Conservation (phyloP, 2,113 vertebrate genomes). For the Actenoides lindsayi region DNA sequence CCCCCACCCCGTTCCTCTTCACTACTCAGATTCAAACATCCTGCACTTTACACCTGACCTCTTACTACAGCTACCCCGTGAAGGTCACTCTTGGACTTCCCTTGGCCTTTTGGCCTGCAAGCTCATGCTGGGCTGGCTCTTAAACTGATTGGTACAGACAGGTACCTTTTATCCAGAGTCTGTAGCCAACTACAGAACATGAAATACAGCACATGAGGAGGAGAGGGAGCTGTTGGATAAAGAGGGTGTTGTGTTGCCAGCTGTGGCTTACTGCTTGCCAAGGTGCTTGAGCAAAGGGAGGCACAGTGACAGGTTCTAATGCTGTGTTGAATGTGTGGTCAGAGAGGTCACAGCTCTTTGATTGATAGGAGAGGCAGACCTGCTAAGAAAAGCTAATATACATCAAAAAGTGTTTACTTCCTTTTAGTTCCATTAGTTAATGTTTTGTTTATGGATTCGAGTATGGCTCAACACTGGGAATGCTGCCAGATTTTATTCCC, state of each 20-base stretch:
- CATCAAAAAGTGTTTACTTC: constrained; percentile 41
- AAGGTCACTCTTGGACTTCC: neutral
- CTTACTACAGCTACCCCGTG: neutral
- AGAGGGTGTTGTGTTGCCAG: neutral
- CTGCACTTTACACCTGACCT: neutral
- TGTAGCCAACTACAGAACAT: neutral
- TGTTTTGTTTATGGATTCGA: constrained; percentile 52
- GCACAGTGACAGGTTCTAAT: neutral
- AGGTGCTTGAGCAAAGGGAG: constrained; percentile 17
- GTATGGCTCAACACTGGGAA: constrained; percentile 25
- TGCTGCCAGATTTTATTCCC: constrained; percentile 14
- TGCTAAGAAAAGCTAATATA: constrained; percentile 62
- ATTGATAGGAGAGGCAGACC: constrained; percentile 5
- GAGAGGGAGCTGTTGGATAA: neutral
- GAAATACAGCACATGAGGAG: neutral
- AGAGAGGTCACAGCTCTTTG: neutral
- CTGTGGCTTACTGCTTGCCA: neutral
- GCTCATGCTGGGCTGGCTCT: neutral
- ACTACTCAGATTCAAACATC: neutral
- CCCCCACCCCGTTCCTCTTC: neutral
- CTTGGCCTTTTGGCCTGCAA: neutral
- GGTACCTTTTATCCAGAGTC: neutral
- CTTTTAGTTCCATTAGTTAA: constrained; percentile 56
- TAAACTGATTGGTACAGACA: neutral
- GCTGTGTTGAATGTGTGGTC: neutral